phyloP scores from a whole-genome alignment of 2,113 vertebrate genomes.

The Cephalopholis sonnerati region DNA sequence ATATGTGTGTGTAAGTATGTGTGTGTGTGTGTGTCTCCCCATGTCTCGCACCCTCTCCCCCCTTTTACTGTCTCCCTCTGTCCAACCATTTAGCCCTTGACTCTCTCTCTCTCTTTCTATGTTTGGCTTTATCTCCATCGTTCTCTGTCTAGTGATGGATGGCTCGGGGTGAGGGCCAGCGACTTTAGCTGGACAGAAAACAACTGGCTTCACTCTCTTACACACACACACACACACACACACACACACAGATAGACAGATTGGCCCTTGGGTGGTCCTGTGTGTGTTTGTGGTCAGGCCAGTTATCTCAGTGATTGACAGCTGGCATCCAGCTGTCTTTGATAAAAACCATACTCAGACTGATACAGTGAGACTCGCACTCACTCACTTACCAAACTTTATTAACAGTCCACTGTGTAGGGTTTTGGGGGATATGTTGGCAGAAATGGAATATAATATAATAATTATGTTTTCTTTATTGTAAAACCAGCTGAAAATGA shows the following conservation, averaged over 20 bases:
- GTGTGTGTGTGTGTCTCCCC: not conserved
- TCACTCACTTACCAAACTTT: not conserved
- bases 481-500: too few species aligned
- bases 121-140: slow-evolving; percentile 61
- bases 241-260: slow-evolving; percentile 21
- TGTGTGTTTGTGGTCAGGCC: slow-evolving; percentile 54
- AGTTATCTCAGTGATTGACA: slow-evolving; percentile 75
- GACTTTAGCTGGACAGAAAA: slow-evolving; percentile 73
- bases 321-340: slow-evolving; percentile 61
- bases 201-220: slow-evolving; percentile 56
- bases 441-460: too few species aligned
- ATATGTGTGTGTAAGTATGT: not conserved
- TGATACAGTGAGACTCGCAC: slow-evolving; percentile 15
- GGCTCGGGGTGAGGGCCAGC: slow-evolving; percentile 63
- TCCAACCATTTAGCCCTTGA: slow-evolving; percentile 56
- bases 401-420: too few species aligned
- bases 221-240: slow-evolving; percentile 17
- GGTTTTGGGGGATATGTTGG: too few species aligned
- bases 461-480: too few species aligned
- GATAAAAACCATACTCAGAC: slow-evolving; percentile 56
- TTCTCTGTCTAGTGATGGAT: slow-evolving; percentile 69
- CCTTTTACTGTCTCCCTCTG: slow-evolving; percentile 27
- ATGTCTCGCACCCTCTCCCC: not conserved
- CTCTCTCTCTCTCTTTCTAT: slow-evolving; percentile 47
- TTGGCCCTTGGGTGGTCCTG: slow-evolving; percentile 63